Evolutionary conservation across 2,797 vertebrate species (phyloP).

Genomic region (Leucoraja ocellata): DNA sequence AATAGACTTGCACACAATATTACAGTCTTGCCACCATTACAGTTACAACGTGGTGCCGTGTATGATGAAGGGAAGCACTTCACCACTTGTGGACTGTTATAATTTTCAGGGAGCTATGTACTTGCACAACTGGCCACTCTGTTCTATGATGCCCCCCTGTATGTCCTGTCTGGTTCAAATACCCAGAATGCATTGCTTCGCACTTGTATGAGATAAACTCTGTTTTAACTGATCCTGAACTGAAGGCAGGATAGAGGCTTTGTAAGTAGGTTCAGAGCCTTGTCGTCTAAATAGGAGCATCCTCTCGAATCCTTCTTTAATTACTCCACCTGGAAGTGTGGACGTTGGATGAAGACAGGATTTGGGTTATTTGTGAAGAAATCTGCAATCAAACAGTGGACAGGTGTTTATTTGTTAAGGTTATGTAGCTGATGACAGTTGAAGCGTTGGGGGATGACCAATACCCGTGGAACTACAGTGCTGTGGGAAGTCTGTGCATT

Average conservation of each 20-base stretch:
- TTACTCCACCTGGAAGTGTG: not conserved
- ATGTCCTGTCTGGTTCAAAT: too few species aligned
- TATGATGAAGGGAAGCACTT: too few species aligned
- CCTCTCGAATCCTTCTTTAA: too few species aligned
- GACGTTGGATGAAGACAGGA: not conserved
- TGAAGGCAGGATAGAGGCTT: not conserved
- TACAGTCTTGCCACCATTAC: too few species aligned
- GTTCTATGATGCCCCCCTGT: too few species aligned
- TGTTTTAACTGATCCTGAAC: not conserved
- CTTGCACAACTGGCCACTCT: too few species aligned
- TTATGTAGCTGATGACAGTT: not conserved
- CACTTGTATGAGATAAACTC: too few species aligned
- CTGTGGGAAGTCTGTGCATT: not conserved
- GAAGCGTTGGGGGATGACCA: not conserved
- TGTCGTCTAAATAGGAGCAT: not conserved
- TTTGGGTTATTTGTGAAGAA: not conserved
- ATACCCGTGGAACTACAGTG: not conserved
- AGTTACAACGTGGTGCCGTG: too few species aligned
- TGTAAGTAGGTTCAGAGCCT: not conserved
- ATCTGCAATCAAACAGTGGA: not conserved
- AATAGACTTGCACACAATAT: too few species aligned
- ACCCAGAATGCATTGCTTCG: too few species aligned
- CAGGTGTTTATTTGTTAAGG: not conserved
- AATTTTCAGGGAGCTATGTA: too few species aligned
- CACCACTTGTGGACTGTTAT: too few species aligned